Base-by-base conservation (phyloP, 2,888 invertebrate genomes). In the Maniola hyperantus region DNA sequence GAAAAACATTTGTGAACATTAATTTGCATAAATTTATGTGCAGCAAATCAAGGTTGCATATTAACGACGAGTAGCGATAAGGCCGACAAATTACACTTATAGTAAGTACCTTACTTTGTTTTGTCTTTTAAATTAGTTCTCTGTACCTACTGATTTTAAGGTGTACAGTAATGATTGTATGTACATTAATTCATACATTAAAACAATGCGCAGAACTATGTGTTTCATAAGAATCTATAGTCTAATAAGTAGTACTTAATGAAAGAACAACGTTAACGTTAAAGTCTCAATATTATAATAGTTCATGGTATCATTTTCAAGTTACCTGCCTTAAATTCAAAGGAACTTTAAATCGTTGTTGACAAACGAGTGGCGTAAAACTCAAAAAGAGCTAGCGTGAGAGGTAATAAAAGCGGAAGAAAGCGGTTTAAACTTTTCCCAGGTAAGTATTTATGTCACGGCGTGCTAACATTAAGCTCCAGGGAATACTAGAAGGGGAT, bases 371-470 rank as follows among this genome's bases (percentile, higher is more conserved):
- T 70, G 54, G 66, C 62, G 69, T 68, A 69, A 70, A 72, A 73
- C 67, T 75, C 71, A 68, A 72, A 39, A 69, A 70, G 71, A 68
- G 74, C 73, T 74, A 73, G 74, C 76, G 73, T 76, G 76, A 82
- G 77, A 74, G 76, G 78, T 80, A 83, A 83, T 85, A 84, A 84
- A 83, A 84, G 76, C 74, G 78, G 80, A 83, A 81, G 81, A 77
- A 80, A 84, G 79, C 79, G 79, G 82, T 88, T 87, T 82, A 84
- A 88, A 84, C 77, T 86, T 87, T 81, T 74, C 72, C 75, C 81
- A 84, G 85, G 84, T 86, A 84, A 85, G 86, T 87, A 88, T 89
- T 86, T 88, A 86, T 86, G 84, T 85, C 82, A 85, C 82, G 80
- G 79, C 79, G 85, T 84, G 87, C 83, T 84, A 87, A 86, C 83